These are phyloP conservation scores for Cordylochernes scorpioides DNA, from an alignment of 2,888 invertebrate genomes.

Conservation along the genomic window DNA sequence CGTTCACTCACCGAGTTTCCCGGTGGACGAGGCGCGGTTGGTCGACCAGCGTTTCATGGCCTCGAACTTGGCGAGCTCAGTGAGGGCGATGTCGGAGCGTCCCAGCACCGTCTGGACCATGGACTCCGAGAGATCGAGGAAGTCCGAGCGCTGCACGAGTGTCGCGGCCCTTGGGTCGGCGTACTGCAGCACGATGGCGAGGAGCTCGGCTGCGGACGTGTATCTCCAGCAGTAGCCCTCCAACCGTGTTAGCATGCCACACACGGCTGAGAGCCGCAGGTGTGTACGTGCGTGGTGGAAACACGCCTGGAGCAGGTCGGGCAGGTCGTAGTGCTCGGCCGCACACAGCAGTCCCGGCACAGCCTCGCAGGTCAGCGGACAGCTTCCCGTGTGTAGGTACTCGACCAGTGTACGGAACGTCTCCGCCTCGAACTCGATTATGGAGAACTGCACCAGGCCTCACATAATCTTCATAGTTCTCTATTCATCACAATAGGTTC, in stretches of 20 bases:
- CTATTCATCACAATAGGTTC: too few species aligned
- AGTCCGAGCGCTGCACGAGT: conserved; percentile 55
- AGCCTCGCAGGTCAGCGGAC: conserved; percentile 65
- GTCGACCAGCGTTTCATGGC: conserved; percentile 73
- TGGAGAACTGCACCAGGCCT: conserved; percentile 42
- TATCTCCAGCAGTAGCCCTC: conserved; percentile 89
- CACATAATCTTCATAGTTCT: neutral
- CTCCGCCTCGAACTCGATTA: conserved; percentile 79
- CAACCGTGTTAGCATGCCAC: conserved; percentile 64
- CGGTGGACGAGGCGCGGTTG: conserved; percentile 16
- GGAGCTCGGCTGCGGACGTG: conserved; percentile 69
- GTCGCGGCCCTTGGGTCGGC: conserved; percentile 57
- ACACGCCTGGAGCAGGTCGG: conserved; percentile 69
- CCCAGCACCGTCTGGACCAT: conserved; percentile 68
- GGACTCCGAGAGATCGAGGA: conserved; percentile 60
- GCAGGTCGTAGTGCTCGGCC: conserved; percentile 75
- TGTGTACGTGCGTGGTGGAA: conserved; percentile 87
- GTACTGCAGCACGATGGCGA: conserved; percentile 75
- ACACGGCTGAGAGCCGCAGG: conserved; percentile 64
- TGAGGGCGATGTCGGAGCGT: conserved; percentile 46
- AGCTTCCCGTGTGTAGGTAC: conserved; percentile 73
- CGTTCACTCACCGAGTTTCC: too few species aligned
- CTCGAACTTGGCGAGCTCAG: conserved; percentile 68
- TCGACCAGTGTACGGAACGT: conserved; percentile 69
- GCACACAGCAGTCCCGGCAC: conserved; percentile 78